Percentiles rank a stretch among this genome's conserved stretches.
Conservation (phyloP, 2,113 vertebrate genomes). For the Paralichthys olivaceus region DNA sequence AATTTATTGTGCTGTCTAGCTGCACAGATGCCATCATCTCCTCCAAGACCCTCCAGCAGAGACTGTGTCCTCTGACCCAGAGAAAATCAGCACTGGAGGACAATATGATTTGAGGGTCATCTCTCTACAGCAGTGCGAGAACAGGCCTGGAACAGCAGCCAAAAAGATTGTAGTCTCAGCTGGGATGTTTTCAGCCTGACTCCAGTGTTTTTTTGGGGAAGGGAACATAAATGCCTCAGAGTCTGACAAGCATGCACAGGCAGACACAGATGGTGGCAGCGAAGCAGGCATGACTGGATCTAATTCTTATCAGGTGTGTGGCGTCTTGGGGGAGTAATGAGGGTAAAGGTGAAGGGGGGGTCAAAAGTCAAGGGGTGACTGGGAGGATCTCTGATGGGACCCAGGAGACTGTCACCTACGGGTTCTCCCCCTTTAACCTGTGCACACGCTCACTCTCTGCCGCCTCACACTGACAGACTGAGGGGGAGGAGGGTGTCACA, state of each 20-base stretch:
- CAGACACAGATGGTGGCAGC: slow-evolving; percentile 34
- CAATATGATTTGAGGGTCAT: slow-evolving; percentile 54
- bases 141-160: slow-evolving; percentile 11
- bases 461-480: slow-evolving; percentile 54
- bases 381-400: slow-evolving; percentile 42
- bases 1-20: slow-evolving; percentile 9
- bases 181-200: slow-evolving; percentile 50
- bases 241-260: slow-evolving; percentile 47
- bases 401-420: slow-evolving; percentile 55
- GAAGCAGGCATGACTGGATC: slow-evolving; percentile 20
- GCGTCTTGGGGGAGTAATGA: slow-evolving; percentile 60
- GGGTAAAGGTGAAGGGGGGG: slow-evolving; percentile 49
- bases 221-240: slow-evolving; percentile 37
- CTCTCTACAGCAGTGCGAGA: slow-evolving; percentile 24
- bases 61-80: slow-evolving; percentile 46
- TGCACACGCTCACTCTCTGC: slow-evolving; percentile 59
- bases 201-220: slow-evolving; percentile 6
- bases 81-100: slow-evolving; percentile 51
- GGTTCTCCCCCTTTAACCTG: slow-evolving; percentile 69
- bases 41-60: slow-evolving; percentile 38
- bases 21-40: slow-evolving; percentile 48
- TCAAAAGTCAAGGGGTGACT: slow-evolving; percentile 62
- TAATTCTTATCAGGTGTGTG: slow-evolving; percentile 73
- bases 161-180: slow-evolving; percentile 33
- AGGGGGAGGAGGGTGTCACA: slow-evolving; percentile 27